Evolutionary conservation across 1,140 invertebrate genomes (phyloP).

Genomic region (Bathynomus jamesi): DNA sequence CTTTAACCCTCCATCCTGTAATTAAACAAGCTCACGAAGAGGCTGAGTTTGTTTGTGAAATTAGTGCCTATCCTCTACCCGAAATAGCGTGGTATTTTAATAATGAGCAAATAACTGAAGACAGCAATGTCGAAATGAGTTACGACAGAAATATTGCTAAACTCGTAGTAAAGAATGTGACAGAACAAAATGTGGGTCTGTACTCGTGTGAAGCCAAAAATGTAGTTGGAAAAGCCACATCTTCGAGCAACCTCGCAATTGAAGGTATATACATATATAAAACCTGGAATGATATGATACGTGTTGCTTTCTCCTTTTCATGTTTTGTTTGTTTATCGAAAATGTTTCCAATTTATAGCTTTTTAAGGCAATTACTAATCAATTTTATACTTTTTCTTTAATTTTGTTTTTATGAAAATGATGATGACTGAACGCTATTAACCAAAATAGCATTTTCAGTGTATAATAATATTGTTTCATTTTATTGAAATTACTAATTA

Average conservation of each 20-base stretch:
- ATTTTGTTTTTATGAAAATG: no score
- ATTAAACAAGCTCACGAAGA: slow-evolving; percentile 54
- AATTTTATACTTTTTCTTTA: no score
- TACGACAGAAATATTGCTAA: slow-evolving; percentile 54
- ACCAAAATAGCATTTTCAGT: no score
- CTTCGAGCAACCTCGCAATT: slow-evolving; percentile 57
- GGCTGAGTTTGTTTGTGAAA: slow-evolving; percentile 56
- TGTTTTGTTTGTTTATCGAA: no score
- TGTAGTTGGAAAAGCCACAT: slow-evolving; percentile 64
- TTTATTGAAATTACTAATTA: no score
- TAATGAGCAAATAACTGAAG: slow-evolving; percentile 55
- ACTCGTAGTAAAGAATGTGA: slow-evolving; percentile 57
- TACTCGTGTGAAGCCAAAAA: slow-evolving; percentile 72
- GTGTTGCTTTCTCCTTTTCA: no score
- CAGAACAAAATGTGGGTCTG: slow-evolving; percentile 62
- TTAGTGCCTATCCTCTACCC: slow-evolving; percentile 59
- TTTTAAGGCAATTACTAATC: no score
- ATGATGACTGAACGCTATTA: no score
- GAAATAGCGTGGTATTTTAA: slow-evolving; percentile 71
- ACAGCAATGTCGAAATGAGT: slow-evolving; percentile 55
- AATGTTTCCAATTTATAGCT: no score
- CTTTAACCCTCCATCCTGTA: slow-evolving; percentile 59
- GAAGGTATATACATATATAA: slow-evolving; percentile 37
- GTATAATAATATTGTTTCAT: no score
- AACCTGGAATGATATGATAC: no score